A percentile compares a stretch with the other conserved stretches of the same genome.
phyloP scores from a whole-genome alignment of 2,797 vertebrate species.

The Tachyglossus aculeatus region DNA sequence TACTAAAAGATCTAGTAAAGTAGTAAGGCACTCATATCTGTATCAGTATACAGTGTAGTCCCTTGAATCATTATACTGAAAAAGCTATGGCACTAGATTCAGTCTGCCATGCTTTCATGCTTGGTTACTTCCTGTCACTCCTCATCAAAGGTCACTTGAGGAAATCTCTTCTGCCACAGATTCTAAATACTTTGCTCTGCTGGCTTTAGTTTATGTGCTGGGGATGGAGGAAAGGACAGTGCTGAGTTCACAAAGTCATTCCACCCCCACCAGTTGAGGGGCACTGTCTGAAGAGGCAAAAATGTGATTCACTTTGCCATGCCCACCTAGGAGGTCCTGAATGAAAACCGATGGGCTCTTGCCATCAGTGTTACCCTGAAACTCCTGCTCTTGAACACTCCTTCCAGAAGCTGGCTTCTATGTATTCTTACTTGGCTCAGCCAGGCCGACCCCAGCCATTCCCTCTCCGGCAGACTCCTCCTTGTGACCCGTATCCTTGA shows the following conservation, averaged over 20 bases:
- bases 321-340: conserved; percentile 83
- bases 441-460: not conserved
- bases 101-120: conserved; percentile 42
- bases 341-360: conserved; percentile 66
- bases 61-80: conserved; percentile 66
- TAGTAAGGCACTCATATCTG: conserved; percentile 96
- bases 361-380: conserved; percentile 35
- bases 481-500: conserved; percentile 52
- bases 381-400: conserved; percentile 51
- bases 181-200: conserved; percentile 44
- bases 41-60: conserved; percentile 66
- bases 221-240: not conserved
- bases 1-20: conserved; percentile 88
- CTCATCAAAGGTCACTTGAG: conserved; percentile 11
- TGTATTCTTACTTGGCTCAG: conserved; percentile 10
- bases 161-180: conserved; percentile 15
- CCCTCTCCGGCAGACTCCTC: conserved; percentile 18
- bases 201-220: conserved; percentile 41
- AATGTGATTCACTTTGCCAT: conserved; percentile 75
- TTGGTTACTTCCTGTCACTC: not conserved
- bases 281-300: conserved; percentile 75
- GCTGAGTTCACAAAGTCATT: conserved; percentile 73
- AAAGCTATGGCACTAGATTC: conserved; percentile 82
- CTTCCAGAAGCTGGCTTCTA: conserved; percentile 9
- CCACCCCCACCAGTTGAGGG: conserved; percentile 80